Conservation (phyloP, 1,140 invertebrate species). For the Eurytemora carolleeae region DNA sequence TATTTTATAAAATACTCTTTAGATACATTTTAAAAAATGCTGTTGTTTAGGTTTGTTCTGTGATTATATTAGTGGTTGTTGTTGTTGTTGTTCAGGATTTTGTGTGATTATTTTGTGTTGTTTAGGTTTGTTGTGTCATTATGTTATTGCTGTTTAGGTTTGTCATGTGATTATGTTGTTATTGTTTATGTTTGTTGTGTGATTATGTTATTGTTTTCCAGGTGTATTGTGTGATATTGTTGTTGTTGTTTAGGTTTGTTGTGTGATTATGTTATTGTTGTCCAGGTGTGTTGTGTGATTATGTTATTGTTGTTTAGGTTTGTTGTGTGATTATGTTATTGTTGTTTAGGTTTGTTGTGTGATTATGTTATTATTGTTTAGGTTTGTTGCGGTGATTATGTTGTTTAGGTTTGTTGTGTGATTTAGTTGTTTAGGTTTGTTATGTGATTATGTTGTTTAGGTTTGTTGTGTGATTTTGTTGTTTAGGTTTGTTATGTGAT, state of each 20-base stretch:
- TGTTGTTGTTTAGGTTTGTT: no score
- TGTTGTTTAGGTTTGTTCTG: not conserved
- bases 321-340: not conserved
- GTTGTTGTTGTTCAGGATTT: no score
- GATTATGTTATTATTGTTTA: not conserved
- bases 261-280: no score
- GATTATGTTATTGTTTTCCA: no score
- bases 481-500: conserved; percentile 30
- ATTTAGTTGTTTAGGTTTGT: not conserved
- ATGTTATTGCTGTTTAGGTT: no score
- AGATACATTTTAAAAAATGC: not conserved
- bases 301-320: no score
- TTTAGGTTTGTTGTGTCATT: no score
- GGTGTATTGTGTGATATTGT: no score
- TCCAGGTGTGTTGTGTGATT: no score
- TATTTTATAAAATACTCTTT: not conserved
- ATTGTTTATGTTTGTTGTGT: no score
- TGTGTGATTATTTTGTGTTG: not conserved
- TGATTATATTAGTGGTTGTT: not conserved
- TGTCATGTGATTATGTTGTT: no score
- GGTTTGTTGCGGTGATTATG: not conserved
- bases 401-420: not conserved
- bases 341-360: not conserved
- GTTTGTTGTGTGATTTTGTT: conserved; percentile 31
- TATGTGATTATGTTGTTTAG: not conserved